Evolutionary conservation across 2,888 invertebrate genomes (phyloP).

Genomic region (Pegoplata infirma): DNA sequence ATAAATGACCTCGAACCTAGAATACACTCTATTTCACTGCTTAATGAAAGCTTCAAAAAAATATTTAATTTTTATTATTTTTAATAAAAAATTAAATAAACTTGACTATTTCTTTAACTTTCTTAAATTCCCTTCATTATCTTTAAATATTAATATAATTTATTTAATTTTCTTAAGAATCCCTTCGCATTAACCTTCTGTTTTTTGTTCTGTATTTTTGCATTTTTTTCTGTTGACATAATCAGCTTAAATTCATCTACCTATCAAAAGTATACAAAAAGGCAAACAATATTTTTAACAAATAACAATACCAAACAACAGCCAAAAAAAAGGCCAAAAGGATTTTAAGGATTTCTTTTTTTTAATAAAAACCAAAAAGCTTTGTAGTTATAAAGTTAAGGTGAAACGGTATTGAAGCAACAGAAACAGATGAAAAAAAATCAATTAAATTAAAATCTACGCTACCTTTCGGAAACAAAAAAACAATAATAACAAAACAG

Average conservation of each 20-base stretch:
- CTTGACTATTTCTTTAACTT: too few species aligned
- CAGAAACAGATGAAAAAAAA: constrained; percentile 9
- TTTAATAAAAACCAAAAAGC: constrained; percentile 5
- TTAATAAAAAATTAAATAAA: too few species aligned
- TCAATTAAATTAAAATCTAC: constrained; percentile 39
- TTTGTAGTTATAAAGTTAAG: neutral
- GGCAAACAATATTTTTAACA: neutral
- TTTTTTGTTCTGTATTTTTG: neutral
- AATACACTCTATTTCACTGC: too few species aligned
- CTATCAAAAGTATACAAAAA: constrained; percentile 7
- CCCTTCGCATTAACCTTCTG: neutral
- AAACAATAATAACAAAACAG: constrained; percentile 1
- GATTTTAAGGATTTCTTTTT: constrained; percentile 24
- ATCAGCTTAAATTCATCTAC: constrained; percentile 49
- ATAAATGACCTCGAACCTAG: too few species aligned
- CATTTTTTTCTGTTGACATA: constrained; percentile 28
- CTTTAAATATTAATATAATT: neutral
- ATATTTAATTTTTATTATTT: too few species aligned
- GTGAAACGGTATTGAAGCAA: neutral
- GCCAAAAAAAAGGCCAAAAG: constrained; percentile 24
- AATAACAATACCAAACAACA: neutral
- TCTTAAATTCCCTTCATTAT: neutral
- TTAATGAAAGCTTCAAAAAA: too few species aligned
- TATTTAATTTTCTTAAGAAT: neutral
- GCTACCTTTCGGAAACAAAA: neutral